These are phyloP conservation scores for Onychostruthus taczanowskii DNA, from an alignment of 2,113 vertebrate species.

Conservation along the genomic window DNA sequence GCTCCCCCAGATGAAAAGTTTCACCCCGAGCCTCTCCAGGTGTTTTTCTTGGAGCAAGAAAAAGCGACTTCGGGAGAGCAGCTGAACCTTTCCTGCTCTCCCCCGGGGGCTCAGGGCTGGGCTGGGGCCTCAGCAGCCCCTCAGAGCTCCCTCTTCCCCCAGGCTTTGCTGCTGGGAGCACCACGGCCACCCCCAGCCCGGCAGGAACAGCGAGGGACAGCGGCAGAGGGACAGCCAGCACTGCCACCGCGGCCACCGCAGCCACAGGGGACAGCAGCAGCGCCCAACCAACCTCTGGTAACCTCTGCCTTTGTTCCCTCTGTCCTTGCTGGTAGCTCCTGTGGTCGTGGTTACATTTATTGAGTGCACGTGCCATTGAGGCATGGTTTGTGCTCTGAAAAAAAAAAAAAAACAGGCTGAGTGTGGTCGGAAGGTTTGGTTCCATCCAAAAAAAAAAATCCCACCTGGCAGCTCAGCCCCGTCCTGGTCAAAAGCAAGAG, in stretches of 20 bases:
- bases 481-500: background rate
- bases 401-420: no score
- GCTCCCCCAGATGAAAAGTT: background rate
- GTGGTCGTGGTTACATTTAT: background rate
- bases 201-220: accelerated
- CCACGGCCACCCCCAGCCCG: accelerated
- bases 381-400: background rate
- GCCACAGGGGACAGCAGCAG: background rate
- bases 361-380: no score
- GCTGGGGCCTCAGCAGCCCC: background rate
- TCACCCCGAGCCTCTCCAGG: background rate
- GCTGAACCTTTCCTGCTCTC: no score
- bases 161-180: background rate
- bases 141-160: background rate
- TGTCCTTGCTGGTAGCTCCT: accelerated
- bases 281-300: accelerated
- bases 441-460: background rate
- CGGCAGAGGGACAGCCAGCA: background rate
- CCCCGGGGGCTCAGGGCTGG: background rate
- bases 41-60: background rate
- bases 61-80: background rate
- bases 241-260: accelerated
- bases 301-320: accelerated
- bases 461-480: background rate
- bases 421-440: background rate